A percentile compares a stretch with the other conserved stretches of the same genome.
Conservation (phyloP, 2,888 invertebrate species). For the Cerastis rubricosa region DNA sequence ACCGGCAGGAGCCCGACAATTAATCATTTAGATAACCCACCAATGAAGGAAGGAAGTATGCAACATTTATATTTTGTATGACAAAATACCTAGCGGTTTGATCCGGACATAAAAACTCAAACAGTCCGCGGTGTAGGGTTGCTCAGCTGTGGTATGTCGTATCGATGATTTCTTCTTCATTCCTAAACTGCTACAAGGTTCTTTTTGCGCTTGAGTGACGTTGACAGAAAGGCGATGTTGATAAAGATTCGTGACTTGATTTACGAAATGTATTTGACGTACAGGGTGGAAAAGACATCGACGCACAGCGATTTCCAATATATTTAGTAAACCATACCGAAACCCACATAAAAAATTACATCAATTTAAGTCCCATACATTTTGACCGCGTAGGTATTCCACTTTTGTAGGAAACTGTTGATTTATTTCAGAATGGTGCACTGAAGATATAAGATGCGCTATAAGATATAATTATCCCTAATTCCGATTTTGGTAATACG, state of each 20-base stretch:
- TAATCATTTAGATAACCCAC: constrained; percentile 89
- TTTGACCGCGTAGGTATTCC: no score
- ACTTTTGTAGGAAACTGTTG: no score
- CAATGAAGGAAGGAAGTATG: constrained; percentile 90
- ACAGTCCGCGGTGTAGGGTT: constrained; percentile 79
- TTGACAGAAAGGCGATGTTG: neutral
- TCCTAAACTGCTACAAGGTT: neutral
- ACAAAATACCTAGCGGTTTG: constrained; percentile 90
- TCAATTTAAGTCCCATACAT: neutral
- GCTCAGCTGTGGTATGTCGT: constrained; percentile 49
- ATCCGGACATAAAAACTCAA: constrained; percentile 90
- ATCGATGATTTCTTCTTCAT: constrained; percentile 35
- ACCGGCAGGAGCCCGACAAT: constrained; percentile 80
- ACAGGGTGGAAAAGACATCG: neutral
- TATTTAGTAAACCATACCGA: neutral
- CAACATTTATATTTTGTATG: constrained; percentile 90
- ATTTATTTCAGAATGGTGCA: no score
- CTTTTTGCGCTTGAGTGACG: neutral
- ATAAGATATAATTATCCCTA: no score
- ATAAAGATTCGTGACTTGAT: neutral
- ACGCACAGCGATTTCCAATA: neutral
- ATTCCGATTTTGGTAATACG: neutral
- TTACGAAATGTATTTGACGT: neutral
- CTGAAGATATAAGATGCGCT: neutral
- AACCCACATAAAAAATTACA: neutral